Evolutionary conservation across 1,140 invertebrate species (phyloP).

Genomic region (Drosophila kepulauana): DNA sequence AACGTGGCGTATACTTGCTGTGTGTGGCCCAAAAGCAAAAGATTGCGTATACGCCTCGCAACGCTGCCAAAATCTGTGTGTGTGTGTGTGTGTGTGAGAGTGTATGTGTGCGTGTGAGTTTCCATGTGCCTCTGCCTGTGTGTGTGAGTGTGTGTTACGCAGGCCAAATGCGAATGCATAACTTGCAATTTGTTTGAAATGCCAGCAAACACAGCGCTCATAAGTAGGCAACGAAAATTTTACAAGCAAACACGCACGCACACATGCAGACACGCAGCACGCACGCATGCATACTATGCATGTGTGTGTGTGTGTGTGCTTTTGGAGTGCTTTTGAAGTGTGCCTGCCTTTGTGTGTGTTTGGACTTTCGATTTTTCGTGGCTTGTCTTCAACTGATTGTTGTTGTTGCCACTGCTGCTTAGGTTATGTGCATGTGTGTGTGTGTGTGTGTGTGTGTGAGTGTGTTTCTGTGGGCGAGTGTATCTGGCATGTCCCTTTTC

Average conservation of each 20-base stretch:
- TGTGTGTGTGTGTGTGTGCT: slow-evolving; percentile 30
- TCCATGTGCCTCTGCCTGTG: slow-evolving; percentile 7
- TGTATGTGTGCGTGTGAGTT: slow-evolving; percentile 7
- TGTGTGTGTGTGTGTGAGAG: slow-evolving; percentile 26
- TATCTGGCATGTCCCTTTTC: slow-evolving; percentile 73
- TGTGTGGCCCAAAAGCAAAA: slow-evolving; percentile 50
- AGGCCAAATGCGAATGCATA: slow-evolving; percentile 45
- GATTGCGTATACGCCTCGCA: slow-evolving; percentile 77
- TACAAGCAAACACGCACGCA: slow-evolving; percentile 12
- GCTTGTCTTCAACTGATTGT: slow-evolving; percentile 47
- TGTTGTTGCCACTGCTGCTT: slow-evolving; percentile 31
- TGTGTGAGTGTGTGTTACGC: slow-evolving; percentile 32
- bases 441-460: slow-evolving; percentile 24
- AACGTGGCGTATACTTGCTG: slow-evolving; percentile 75
- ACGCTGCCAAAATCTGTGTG: slow-evolving; percentile 7
- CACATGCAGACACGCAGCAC: slow-evolving; percentile 3
- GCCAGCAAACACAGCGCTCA: slow-evolving; percentile 31
- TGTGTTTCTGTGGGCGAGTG: slow-evolving; percentile 53
- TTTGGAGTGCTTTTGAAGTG: slow-evolving; percentile 43
- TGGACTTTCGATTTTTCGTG: slow-evolving; percentile 59
- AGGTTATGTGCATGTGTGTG: slow-evolving; percentile 2
- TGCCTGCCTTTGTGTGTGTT: slow-evolving; percentile 33
- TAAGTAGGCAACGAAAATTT: slow-evolving; percentile 50
- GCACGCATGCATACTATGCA: slow-evolving; percentile 17
- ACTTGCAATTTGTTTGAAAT: slow-evolving; percentile 50